Percentiles rank a stretch among this genome's conserved stretches.
Evolutionary conservation across 2,797 vertebrate genomes (phyloP).

Genomic region (Brachyalestes nurse): DNA sequence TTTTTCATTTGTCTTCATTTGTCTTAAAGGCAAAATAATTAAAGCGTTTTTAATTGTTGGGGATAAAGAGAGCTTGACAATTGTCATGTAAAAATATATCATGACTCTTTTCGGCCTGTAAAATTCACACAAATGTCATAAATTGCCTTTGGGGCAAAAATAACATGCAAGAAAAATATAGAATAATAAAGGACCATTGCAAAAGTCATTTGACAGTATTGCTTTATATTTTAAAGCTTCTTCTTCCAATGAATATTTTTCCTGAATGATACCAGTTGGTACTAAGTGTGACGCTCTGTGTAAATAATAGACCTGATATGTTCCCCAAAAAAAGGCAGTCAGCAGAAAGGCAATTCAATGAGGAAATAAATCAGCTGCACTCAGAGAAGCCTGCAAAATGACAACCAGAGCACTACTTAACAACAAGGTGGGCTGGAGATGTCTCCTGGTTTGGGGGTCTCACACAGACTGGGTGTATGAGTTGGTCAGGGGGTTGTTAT

Average conservation of each 20-base stretch:
- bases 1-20: no score
- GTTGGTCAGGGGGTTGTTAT: neutral
- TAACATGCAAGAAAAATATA: no score
- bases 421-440: neutral
- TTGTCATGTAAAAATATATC: no score
- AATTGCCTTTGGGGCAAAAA: no score
- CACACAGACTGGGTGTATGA: neutral
- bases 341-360: constrained; percentile 25
- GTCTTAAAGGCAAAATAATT: no score
- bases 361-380: constrained; percentile 49
- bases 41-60: no score
- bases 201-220: no score
- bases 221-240: neutral
- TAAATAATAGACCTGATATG: constrained; percentile 26
- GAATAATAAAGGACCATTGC: no score
- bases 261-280: neutral
- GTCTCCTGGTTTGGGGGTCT: neutral
- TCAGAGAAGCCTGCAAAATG: constrained; percentile 25
- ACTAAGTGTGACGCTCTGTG: constrained; percentile 12
- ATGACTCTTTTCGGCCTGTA: no score
- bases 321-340: neutral
- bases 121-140: no score
- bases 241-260: neutral
- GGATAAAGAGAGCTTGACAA: no score
- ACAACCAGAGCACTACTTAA: constrained; percentile 16